Conservation (phyloP, 2,797 vertebrate genomes). For the Gambusia yucatana region DNA sequence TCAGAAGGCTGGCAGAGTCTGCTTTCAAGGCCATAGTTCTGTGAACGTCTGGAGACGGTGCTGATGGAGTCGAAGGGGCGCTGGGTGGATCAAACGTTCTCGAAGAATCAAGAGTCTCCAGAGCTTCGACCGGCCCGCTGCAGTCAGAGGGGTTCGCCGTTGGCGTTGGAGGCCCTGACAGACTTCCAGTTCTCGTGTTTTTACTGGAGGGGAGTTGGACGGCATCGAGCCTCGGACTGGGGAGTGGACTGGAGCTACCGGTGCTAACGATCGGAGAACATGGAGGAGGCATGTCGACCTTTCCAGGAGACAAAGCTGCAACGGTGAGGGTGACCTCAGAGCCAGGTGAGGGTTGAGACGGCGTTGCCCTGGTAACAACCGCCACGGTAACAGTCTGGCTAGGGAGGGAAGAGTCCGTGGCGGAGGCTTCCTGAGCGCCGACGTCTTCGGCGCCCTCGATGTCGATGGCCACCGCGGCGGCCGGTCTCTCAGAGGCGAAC, state of each 20-base stretch:
- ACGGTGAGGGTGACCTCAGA: conserved; percentile 32
- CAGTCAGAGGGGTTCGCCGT: conserved; percentile 10
- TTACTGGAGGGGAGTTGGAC: conserved; percentile 24
- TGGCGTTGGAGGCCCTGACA: conserved; percentile 22
- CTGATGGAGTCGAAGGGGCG: conserved; percentile 26
- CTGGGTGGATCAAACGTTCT: conserved; percentile 43
- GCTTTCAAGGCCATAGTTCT: conserved; percentile 45
- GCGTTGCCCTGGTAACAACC: conserved; percentile 40
- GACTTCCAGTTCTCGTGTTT: conserved; percentile 7
- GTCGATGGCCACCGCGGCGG: conserved; percentile 12
- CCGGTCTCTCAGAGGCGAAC: conserved; percentile 12
- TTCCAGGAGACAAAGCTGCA: conserved; percentile 41
- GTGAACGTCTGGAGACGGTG: conserved; percentile 29
- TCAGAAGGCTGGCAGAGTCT: conserved; percentile 12
- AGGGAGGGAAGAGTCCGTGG: conserved; percentile 25
- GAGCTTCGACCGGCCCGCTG: conserved; percentile 1
- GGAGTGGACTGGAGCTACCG: conserved; percentile 36
- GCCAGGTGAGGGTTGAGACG: conserved; percentile 49
- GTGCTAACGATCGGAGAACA: conserved; percentile 22
- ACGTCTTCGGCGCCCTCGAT: conserved; percentile 9
- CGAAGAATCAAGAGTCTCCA: conserved; percentile 14
- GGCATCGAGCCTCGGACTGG: conserved; percentile 28
- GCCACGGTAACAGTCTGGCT: conserved; percentile 55
- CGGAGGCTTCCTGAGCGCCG: conserved; percentile 5
- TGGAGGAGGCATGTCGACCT: conserved; percentile 21